A percentile compares a stretch with the other conserved stretches of the same genome.
phyloP scores from a whole-genome alignment of 2,888 invertebrate species.

The Parascotia fuliginaria region DNA sequence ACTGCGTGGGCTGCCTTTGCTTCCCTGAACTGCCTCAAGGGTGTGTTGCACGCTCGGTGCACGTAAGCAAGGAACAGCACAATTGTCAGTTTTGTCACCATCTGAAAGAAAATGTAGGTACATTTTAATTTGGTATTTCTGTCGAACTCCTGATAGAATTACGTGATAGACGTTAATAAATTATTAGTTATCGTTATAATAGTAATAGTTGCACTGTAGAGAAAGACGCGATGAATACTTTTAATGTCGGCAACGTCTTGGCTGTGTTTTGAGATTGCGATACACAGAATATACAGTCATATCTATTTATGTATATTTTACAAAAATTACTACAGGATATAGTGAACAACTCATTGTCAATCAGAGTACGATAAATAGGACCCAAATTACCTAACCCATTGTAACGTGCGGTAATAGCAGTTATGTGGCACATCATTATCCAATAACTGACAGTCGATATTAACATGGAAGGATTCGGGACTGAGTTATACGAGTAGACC shows the following conservation, averaged over 20 bases:
- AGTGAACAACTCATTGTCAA: too few species aligned
- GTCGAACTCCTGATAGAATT: neutral
- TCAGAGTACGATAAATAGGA: too few species aligned
- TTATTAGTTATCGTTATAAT: too few species aligned
- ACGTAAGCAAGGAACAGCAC: slow-evolving; percentile 47
- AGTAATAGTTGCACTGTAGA: too few species aligned
- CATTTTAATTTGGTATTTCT: neutral
- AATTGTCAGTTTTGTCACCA: slow-evolving; percentile 51
- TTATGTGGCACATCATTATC: slow-evolving; percentile 5
- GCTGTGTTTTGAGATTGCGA: too few species aligned
- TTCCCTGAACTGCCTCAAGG: slow-evolving; percentile 37
- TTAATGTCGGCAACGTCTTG: too few species aligned
- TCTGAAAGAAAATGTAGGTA: slow-evolving; percentile 49
- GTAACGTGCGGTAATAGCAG: neutral
- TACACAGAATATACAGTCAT: too few species aligned
- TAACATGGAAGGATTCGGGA: slow-evolving; percentile 2
- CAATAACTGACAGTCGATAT: slow-evolving; percentile 1
- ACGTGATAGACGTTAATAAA: too few species aligned
- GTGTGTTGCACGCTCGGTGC: slow-evolving; percentile 44
- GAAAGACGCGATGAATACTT: too few species aligned
- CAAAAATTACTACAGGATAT: too few species aligned
- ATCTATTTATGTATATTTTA: too few species aligned
- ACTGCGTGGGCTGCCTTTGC: slow-evolving; percentile 22
- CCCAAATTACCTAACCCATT: too few species aligned
- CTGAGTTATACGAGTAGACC: slow-evolving; percentile 3